Evolutionary conservation across 2,113 vertebrate species (phyloP), one percentile per base, ranked within the genome.

Genomic region (Dryoscopus gambensis): DNA sequence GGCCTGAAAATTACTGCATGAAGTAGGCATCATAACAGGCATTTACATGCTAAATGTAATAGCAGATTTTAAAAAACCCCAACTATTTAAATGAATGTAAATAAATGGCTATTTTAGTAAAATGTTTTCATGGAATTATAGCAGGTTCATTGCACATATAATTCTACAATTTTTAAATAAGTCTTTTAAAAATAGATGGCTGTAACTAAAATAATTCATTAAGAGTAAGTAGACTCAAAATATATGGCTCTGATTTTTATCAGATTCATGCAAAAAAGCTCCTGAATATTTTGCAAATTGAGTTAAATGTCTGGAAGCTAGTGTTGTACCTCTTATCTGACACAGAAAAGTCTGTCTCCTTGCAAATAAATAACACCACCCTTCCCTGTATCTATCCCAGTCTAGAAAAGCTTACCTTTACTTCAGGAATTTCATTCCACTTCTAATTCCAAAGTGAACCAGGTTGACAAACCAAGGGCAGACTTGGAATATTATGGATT

Each of bases 401-500:
- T 28, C 68, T 49, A 27, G 60, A 62, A 80, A 65, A 73, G 6
- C 47, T 91, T 89, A 42, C 65, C 25, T 82, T 80, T 87, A 19
- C n/a, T 37, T 60, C 10, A 10, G 74, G 65, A 78, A 63, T 92
- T 89, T 83, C 2, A 14, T 89, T 92, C 57, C 10, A 22, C 86
- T 57, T 84, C 55, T 78, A 67, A 57, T 90, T 96, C 96, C 92
- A 96, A 96, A 96, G 82, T 91, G 77, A 97, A 47, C 56, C 3
- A 5, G 42, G 59, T 69, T 96, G 94, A 87, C 63, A 39, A 91
- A 96, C 86, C 96, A 97, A 97, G 93, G 92, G 37, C 92, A 97
- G 85, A 81, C 70, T 87, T 95, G 80, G 91, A 95, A 96, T 82
- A 69, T 53, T 96, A 97, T 97, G 92, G 97, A 97, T 97, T 97